These are phyloP conservation scores for Orientallactaga sibirica DNA, from an alignment of 2,797 vertebrate species.

Conservation along the genomic window DNA sequence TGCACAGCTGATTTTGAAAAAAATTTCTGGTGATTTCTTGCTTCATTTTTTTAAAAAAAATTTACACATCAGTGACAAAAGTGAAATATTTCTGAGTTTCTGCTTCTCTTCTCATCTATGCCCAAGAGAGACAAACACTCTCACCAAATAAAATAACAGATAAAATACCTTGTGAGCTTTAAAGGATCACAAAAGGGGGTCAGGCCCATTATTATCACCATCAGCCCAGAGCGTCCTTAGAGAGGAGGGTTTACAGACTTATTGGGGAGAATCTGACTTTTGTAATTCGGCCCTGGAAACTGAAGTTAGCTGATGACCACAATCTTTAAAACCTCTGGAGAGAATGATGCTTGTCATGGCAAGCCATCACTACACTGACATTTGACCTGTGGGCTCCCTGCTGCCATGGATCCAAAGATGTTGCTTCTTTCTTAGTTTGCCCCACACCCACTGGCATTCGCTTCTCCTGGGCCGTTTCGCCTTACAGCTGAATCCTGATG, in stretches of 20 bases:
- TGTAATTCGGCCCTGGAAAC: slow-evolving; percentile 10
- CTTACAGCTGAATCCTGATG: no score
- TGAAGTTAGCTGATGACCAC: background rate
- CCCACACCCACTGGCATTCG: background rate
- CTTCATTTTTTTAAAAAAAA: background rate
- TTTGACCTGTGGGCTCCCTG: background rate
- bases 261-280: background rate
- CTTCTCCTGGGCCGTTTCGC: background rate
- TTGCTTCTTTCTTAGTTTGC: background rate
- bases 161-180: slow-evolving; percentile 55
- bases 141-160: slow-evolving; percentile 21
- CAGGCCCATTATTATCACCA: background rate
- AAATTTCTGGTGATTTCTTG: slow-evolving; percentile 41
- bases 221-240: background rate
- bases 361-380: background rate
- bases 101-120: background rate
- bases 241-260: background rate
- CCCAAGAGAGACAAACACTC: background rate
- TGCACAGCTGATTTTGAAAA: slow-evolving; percentile 8
- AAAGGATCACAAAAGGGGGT: slow-evolving; percentile 13
- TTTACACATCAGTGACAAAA: slow-evolving; percentile 20
- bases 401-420: background rate
- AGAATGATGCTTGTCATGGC: background rate
- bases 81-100: slow-evolving; percentile 27
- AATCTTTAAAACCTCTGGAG: slow-evolving; percentile 35